Base-by-base conservation (phyloP, 2,113 vertebrate species). In the Aplodontia rufa region DNA sequence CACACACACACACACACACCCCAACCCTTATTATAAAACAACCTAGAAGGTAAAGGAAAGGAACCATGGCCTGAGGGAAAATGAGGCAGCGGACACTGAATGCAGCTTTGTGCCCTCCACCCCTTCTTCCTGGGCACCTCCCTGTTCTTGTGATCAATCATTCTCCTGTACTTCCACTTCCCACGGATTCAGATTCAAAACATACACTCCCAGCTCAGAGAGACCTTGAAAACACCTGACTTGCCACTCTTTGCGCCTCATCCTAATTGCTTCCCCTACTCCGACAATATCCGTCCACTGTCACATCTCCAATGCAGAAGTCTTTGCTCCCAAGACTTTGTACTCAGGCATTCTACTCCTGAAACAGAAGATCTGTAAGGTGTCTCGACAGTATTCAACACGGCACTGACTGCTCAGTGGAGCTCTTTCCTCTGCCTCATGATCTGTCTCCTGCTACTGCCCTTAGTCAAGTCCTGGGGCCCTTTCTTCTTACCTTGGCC, bases 41-140 rank as follows among this genome's bases (percentile, higher is more conserved):
- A 53, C n/a, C 20, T 55, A 80, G 51, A 76, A 66, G 62, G 28
- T 32, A 68, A 60, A 40, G 28, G 75, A 53, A 88, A 84, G 83
- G 51, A 40, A 55, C 62, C 3, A 1, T 2, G 55, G 45, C 37
- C 69, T 12, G 53, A 4, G 32, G 76, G 85, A 71, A 68, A 68
- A 28, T 3, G 20, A 51, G 40, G 55, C 47, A 91, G 78, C 7
- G 5, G 51, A 53, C 68, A 16, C 7, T 28, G 19, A 28, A 30
- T 45, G 32, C 6, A n/a, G 62, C 49, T 5, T 0, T 13, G 19
- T 30, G 30, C 6, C 71, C 20, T 75, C 3, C 2, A 20, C 1
- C 13, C 28, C 16, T 45, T 28, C 51, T 16, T 79, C 92, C 42
- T 35, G 17, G 22, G 22, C 37, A 17, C 58, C 42, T 53, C 49